These are phyloP conservation scores for Slavum lentiscoides DNA, from an alignment of 2,888 invertebrate species.

Conservation along the genomic window DNA sequence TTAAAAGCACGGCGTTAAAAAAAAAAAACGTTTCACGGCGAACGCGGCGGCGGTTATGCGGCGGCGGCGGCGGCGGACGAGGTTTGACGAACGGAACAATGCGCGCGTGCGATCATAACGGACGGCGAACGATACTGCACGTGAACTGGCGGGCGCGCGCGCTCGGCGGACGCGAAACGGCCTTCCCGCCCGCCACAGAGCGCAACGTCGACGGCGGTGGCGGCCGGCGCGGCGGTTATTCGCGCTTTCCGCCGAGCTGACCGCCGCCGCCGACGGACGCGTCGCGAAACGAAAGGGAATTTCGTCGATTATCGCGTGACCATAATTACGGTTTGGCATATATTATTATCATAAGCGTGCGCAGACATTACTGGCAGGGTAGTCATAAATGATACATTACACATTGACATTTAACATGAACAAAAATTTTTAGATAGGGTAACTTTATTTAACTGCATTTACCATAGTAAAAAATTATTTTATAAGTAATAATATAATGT, in stretches of 20 bases:
- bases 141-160: background rate
- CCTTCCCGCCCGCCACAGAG: background rate
- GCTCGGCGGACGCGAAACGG: background rate
- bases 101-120: constrained; percentile 1
- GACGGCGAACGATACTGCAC: background rate
- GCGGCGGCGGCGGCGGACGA: background rate
- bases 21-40: background rate
- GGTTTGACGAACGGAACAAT: background rate
- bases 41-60: background rate
- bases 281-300: background rate
- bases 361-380: too few relatives aligned
- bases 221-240: background rate
- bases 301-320: too few relatives aligned
- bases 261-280: background rate
- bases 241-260: background rate
- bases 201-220: background rate
- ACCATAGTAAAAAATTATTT: too few relatives aligned
- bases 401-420: too few relatives aligned
- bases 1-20: too few relatives aligned
- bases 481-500: too few relatives aligned
- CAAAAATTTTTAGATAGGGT: too few relatives aligned
- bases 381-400: too few relatives aligned
- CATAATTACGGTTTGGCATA: too few relatives aligned
- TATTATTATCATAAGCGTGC: too few relatives aligned
- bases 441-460: too few relatives aligned